Evolutionary conservation across 2,888 invertebrate species (phyloP).

Genomic region (Coleophora flavipennella): DNA sequence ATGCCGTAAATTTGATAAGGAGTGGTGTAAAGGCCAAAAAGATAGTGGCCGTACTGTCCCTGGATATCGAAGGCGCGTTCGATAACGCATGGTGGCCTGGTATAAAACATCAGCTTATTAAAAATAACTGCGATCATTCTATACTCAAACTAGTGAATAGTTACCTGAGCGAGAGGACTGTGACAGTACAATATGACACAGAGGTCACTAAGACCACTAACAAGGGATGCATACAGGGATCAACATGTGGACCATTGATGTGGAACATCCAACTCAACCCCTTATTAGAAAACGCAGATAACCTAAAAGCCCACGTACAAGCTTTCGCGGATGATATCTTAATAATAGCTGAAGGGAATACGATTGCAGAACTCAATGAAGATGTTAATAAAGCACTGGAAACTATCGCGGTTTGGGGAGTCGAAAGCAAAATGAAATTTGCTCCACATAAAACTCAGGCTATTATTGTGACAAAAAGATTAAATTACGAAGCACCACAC

Average conservation of each 20-base stretch:
- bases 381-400: conserved; percentile 2
- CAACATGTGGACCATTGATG: conserved; percentile 11
- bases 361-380: background rate
- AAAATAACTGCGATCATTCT: background rate
- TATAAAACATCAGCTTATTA: background rate
- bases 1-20: conserved; percentile 1
- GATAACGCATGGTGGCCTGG: conserved; percentile 16
- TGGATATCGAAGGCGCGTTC: conserved; percentile 17
- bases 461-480: conserved; percentile 7
- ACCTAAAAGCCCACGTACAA: conserved; percentile 3
- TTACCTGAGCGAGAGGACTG: conserved; percentile 8
- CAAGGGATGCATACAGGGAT: conserved; percentile 15
- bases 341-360: background rate
- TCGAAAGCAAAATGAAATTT: conserved; percentile 9
- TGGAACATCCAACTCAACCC: conserved; percentile 16
- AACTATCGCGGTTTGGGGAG: conserved; percentile 8
- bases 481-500: background rate
- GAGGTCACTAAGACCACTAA: conserved; percentile 2
- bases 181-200: conserved; percentile 8
- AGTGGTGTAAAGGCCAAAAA: conserved; percentile 1
- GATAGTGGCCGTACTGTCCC: conserved; percentile 6
- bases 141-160: conserved; percentile 3
- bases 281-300: background rate
- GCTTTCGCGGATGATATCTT: conserved; percentile 19
- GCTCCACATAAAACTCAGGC: conserved; percentile 12